A percentile compares a stretch with the other conserved stretches of the same genome.
Conservation (phyloP, 2,113 vertebrate species). For the Marmota monax region DNA sequence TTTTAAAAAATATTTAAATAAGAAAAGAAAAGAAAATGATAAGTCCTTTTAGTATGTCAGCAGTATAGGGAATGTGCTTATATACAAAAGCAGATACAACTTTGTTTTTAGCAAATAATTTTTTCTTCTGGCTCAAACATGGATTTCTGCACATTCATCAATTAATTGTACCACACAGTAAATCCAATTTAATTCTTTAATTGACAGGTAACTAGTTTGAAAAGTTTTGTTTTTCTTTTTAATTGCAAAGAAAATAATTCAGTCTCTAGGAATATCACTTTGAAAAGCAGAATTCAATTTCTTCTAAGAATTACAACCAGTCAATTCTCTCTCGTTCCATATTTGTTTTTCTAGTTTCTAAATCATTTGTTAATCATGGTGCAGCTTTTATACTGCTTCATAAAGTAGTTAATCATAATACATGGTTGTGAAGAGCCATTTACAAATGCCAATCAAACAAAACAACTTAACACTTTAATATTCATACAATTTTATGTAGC, state of each 20-base stretch:
- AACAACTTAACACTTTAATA: background rate
- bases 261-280: background rate
- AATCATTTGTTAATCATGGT: slow-evolving; percentile 45
- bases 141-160: slow-evolving; percentile 6
- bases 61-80: background rate
- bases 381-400: background rate
- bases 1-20: too few species aligned
- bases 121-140: background rate
- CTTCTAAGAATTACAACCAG: background rate
- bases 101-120: slow-evolving; percentile 19
- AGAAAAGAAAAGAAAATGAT: background rate
- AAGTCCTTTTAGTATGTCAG: background rate
- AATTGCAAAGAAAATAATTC: background rate
- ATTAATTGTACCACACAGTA: background rate
- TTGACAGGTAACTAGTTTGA: background rate
- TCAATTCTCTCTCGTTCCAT: background rate
- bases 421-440: background rate
- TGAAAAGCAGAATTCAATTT: slow-evolving; percentile 47
- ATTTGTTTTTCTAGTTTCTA: slow-evolving; percentile 47
- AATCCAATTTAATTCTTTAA: slow-evolving; percentile 15
- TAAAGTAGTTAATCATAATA: background rate
- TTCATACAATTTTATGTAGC: background rate
- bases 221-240: background rate
- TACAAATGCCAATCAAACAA: background rate
- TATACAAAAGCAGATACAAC: background rate